Base-by-base conservation (phyloP, 2,797 vertebrate genomes). In the Artibeus lituratus region DNA sequence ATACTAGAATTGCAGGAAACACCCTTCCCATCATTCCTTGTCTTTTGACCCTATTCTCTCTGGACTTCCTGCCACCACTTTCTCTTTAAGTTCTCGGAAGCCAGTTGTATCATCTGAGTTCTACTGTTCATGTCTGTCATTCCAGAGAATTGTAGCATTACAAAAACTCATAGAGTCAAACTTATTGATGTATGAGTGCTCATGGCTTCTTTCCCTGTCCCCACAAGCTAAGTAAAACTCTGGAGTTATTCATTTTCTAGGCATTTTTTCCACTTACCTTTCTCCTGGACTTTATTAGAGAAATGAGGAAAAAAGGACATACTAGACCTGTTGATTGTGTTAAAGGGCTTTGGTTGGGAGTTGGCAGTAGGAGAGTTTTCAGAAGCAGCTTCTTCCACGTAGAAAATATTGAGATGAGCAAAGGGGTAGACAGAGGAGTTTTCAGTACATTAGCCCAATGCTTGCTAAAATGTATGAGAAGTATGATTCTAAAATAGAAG, bases 61-160 rank as follows among this genome's bases (percentile, higher is more conserved):
- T 67, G 51, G 32, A 67, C 53, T 39, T 80, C 42, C 32, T 42
- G 22, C 44, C 53, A 37, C 12, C 0, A 21, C 49, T 88, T 90
- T 49, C 44, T 95, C 49, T 81, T 19, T 81, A 19, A 88, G 22
- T 96, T 95, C 84, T 78, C 77, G 91, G 26, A 84, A 93, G 44
- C 49, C 37, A 59, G 24, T 37, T 51, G 62, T 18, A 80, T 90
- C 65, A 77, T 42, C 32, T 32, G 32, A 83, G 39, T 72, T 94
- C 21, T n/a, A 74, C 4, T 42, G 18, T 82, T 26, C 47, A 53
- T 47, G 80, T 35, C 24, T 80, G 49, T 74, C 57, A 49, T 96
- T 90, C 62, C 42, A 59, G 55, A 88, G 87, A 91, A 62, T 21
- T 83, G 29, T 2, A 82, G 26, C 55, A 37, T 59, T 82, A 81